Percentiles rank a stretch among this genome's conserved stretches.
These are phyloP conservation scores for Diaphora mendica DNA, from an alignment of 2,888 invertebrate genomes.

Conservation along the genomic window DNA sequence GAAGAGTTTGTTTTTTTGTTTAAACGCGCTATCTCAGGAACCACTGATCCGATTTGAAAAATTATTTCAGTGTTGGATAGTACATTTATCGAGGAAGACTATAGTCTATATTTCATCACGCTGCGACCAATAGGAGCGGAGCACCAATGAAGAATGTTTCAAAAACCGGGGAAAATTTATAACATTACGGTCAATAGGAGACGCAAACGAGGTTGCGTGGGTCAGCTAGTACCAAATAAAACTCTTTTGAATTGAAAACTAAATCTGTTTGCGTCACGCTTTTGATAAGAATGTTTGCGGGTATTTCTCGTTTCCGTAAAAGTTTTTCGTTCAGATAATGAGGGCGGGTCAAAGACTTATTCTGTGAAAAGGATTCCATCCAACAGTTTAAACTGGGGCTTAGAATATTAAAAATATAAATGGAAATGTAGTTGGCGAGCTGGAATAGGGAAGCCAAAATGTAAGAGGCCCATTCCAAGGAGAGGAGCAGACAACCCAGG, in stretches of 20 bases:
- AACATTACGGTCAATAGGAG: no score
- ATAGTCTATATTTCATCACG: no score
- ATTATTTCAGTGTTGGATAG: no score
- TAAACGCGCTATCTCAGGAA: no score
- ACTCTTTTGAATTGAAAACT: neutral
- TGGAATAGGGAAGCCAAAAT: slow-evolving; percentile 6
- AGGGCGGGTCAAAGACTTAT: neutral
- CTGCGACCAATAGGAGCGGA: no score
- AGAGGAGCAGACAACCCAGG: slow-evolving; percentile 41
- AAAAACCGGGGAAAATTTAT: no score
- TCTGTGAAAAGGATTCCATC: neutral
- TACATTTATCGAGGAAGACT: no score
- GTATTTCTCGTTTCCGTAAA: neutral
- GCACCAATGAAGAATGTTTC: no score
- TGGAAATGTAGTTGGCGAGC: neutral
- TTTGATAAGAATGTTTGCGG: neutral
- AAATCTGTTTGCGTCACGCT: neutral
- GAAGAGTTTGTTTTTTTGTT: no score
- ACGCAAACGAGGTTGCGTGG: no score
- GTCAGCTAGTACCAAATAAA: neutral
- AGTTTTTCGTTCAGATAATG: neutral
- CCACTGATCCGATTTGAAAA: no score
- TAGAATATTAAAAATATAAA: neutral
- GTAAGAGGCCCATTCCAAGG: slow-evolving; percentile 21
- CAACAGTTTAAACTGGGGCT: neutral